Base-by-base conservation (phyloP, 2,113 vertebrate species). In the Glaucomys volans region DNA sequence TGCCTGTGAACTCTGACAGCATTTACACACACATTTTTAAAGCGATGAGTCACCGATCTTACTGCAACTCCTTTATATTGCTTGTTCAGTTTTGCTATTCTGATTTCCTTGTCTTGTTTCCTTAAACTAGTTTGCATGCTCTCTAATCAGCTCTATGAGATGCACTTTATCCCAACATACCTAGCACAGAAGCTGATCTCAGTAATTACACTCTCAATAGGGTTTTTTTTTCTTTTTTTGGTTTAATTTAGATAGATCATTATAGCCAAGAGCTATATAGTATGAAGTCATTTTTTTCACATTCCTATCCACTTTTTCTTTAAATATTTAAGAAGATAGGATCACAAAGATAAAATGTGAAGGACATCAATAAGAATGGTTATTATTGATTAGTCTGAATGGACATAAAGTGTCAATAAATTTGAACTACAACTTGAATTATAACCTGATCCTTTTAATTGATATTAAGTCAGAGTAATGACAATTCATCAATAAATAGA, bases 261-360 rank as follows among this genome's bases (percentile, higher is more conserved):
- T 54, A 72, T 1, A 94, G 32, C 12, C 3, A 72, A 86, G 54
- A 67, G 40, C 26, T 89, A 3, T 89, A 69, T 37, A 50, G 3
- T 37, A 4, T 50, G 14, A 59, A 72, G 8, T 89, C 13, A 52
- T 50, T 75, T 90, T 28, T 92, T 87, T 44, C 54, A 95, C 17
- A 69, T n/a, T 87, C 42, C 12, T 80, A 2, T 86, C 52, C n/a
- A 79, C 30, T 79, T 67, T 72, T 44, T 59, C 40, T 79, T 80
- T 76, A 92, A 87, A 79, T 92, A 86, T 69, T 95, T 69, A 87
- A 81, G 66, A 96, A 83, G n/a, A 50, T 35, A 88, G 1, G 2
- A 40, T 90, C 57, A 69, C 14, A 83, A 77, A 95, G 17, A 67
- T 81, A 89, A 93, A 95, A 69, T 57, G 20, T 94, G 80, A 83